Evolutionary conservation across 2,888 invertebrate species (phyloP).

Genomic region (Epsilonema sp.): DNA sequence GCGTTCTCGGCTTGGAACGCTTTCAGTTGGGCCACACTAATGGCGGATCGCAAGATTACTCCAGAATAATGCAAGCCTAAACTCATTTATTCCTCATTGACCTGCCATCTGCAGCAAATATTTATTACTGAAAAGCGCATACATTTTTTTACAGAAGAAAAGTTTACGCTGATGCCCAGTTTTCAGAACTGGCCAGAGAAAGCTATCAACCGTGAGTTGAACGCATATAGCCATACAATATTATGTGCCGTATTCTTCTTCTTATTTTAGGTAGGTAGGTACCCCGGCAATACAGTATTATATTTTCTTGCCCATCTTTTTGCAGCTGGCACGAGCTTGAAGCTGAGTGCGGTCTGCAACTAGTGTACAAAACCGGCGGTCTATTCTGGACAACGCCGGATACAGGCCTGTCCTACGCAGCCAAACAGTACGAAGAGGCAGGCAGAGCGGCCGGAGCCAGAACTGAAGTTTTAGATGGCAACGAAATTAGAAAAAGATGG

Average conservation of each 20-base stretch:
- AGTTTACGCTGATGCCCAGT: no score
- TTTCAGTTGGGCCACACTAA: constrained; percentile 26
- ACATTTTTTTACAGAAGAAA: no score
- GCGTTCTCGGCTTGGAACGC: constrained; percentile 28
- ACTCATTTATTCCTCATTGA: no score
- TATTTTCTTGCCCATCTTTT: no score
- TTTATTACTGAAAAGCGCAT: no score
- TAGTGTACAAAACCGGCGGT: constrained; percentile 25
- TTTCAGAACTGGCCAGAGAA: no score
- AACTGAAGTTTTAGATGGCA: background rate
- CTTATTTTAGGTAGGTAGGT: no score
- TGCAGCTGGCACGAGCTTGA: constrained; percentile 26
- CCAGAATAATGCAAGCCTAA: constrained; percentile 30
- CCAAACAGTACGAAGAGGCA: background rate
- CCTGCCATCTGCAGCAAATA: no score
- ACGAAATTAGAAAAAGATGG: background rate
- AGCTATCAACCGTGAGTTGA: no score
- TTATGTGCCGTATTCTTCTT: no score
- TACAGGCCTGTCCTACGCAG: constrained; percentile 19
- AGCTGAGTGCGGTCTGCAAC: constrained; percentile 24
- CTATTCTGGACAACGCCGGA: constrained; percentile 18
- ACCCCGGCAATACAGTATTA: no score
- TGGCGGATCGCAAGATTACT: constrained; percentile 30
- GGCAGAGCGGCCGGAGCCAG: background rate
- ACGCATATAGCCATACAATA: no score